Conservation (phyloP, 2,113 vertebrate species). For the Calypte anna region DNA sequence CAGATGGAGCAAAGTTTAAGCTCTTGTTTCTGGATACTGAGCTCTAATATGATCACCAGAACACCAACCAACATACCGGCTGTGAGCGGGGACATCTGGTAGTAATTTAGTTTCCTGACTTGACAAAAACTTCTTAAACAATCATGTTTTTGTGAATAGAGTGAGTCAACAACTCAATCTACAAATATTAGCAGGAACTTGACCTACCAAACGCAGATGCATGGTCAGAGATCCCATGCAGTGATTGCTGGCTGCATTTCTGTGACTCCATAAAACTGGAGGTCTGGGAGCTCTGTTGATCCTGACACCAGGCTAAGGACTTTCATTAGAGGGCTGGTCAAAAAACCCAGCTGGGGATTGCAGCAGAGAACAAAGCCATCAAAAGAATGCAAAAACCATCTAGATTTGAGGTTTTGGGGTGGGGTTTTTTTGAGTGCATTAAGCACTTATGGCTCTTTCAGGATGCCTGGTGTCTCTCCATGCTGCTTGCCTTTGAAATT, state of each 20-base stretch:
- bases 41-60: background rate
- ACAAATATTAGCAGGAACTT: background rate
- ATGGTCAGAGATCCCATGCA: background rate
- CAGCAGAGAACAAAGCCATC: background rate
- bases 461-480: background rate
- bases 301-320: background rate
- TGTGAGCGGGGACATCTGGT: background rate
- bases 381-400: background rate
- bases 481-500: background rate
- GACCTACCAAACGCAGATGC: background rate
- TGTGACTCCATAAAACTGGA: background rate
- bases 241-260: background rate
- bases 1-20: background rate
- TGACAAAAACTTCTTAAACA: background rate
- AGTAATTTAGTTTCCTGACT: background rate
- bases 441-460: background rate
- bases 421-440: background rate
- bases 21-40: background rate
- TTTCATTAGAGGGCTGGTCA: background rate
- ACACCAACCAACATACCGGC: rapidly evolving
- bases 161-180: background rate
- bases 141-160: background rate
- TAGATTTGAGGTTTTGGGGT: background rate
- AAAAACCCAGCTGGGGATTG: background rate
- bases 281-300: background rate